A percentile compares a stretch with the other conserved stretches of the same genome.
phyloP scores from a whole-genome alignment of 2,797 vertebrate genomes.

The Etheostoma perlongum region DNA sequence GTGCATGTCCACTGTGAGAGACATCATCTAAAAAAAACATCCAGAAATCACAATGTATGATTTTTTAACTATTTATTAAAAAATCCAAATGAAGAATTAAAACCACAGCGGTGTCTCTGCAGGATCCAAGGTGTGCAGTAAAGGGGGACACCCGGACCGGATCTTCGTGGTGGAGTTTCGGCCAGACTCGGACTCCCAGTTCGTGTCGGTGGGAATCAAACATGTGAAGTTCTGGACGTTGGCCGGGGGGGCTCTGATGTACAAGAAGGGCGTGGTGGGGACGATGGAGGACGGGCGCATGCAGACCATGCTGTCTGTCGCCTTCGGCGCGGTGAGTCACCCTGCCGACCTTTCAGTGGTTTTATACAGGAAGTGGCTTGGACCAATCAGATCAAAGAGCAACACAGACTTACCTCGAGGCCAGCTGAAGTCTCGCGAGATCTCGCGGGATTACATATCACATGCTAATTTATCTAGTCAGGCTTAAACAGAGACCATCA shows the following conservation, averaged over 20 bases:
- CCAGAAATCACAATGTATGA: too few species aligned
- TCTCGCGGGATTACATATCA: too few species aligned
- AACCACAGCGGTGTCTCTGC: slow-evolving; percentile 8
- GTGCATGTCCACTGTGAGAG: too few species aligned
- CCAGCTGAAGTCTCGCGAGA: too few species aligned
- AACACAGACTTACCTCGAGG: too few species aligned
- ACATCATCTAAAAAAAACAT: too few species aligned
- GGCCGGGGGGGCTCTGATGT: slow-evolving; percentile 92
- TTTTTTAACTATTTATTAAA: too few species aligned
- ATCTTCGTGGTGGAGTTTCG: slow-evolving; percentile 96
- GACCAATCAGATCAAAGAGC: too few species aligned
- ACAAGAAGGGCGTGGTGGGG: slow-evolving; percentile 94
- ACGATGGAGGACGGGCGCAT: slow-evolving; percentile 92
- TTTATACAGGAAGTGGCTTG: too few species aligned
- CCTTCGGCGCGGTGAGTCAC: slow-evolving; percentile 93
- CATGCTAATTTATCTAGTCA: too few species aligned
- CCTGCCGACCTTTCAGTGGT: too few species aligned
- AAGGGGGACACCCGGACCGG: slow-evolving; percentile 90
- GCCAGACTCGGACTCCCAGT: slow-evolving; percentile 94
- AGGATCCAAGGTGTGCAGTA: slow-evolving; percentile 92
- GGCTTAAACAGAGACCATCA: too few species aligned
- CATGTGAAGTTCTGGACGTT: slow-evolving; percentile 97
- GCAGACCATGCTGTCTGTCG: slow-evolving; percentile 97
- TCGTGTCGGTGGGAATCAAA: slow-evolving; percentile 95
- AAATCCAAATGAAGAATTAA: neutral